A percentile compares a stretch with the other conserved stretches of the same genome.
Evolutionary conservation across 2,888 invertebrate species (phyloP).

Genomic region (Lysandra coridon): DNA sequence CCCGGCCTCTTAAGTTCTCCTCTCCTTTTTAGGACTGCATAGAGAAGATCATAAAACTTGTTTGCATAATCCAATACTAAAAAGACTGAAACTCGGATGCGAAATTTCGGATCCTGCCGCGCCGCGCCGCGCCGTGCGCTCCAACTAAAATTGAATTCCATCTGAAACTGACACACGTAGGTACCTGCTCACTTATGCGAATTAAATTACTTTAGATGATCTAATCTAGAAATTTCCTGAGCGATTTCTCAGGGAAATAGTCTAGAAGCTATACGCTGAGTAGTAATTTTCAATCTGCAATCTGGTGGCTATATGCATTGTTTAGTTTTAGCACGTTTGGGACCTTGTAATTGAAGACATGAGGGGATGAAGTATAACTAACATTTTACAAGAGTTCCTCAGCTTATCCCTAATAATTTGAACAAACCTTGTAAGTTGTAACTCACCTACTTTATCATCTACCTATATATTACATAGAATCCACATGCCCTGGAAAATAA

Average conservation of each 20-base stretch:
- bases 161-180: conserved; percentile 14
- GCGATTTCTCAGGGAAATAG: conserved; percentile 2
- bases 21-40: neutral
- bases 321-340: neutral
- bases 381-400: too few species aligned
- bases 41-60: neutral
- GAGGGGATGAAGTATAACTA: too few species aligned
- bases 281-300: neutral
- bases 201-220: conserved; percentile 19
- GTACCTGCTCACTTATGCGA: conserved; percentile 15
- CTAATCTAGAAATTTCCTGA: conserved; percentile 17
- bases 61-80: neutral
- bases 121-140: neutral
- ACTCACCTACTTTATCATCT: too few species aligned
- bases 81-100: neutral
- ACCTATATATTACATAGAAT: too few species aligned
- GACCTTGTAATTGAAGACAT: too few species aligned
- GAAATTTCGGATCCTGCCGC: neutral
- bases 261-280: neutral
- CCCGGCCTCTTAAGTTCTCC: too few species aligned
- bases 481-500: too few species aligned
- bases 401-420: too few species aligned
- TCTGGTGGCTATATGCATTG: neutral
- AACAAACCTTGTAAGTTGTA: too few species aligned
- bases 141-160: conserved; percentile 1